Evolutionary conservation across 2,113 vertebrate genomes (phyloP).

Genomic region (Indicator maculatus): DNA sequence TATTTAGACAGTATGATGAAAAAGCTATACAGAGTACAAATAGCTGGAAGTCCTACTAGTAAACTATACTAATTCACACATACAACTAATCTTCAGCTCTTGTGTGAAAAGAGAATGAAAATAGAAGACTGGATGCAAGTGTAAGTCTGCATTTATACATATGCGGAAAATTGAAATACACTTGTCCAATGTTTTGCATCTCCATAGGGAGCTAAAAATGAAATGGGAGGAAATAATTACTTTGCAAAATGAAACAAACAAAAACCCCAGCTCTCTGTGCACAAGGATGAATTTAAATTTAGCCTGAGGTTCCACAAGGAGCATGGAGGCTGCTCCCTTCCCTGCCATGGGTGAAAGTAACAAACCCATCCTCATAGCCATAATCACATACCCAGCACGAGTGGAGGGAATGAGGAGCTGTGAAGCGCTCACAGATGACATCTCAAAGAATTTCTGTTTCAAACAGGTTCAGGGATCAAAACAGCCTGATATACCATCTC

Average conservation of each 20-base stretch:
- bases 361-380: neutral
- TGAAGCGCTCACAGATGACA: neutral
- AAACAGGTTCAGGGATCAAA: conserved; percentile 31
- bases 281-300: neutral
- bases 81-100: neutral
- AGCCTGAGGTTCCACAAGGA: neutral
- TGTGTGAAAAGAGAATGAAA: neutral
- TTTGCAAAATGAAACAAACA: neutral
- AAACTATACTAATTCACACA: neutral
- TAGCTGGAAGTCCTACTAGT: neutral
- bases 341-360: accelerated
- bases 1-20: neutral
- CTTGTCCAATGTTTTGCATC: neutral
- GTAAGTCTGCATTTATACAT: neutral
- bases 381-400: neutral
- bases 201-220: conserved; percentile 4
- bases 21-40: neutral
- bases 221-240: neutral
- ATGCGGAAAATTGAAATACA: neutral
- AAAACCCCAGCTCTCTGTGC: accelerated
- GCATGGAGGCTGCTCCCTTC: neutral
- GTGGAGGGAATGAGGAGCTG: neutral
- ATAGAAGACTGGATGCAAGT: neutral
- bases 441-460: neutral
- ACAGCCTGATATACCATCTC: neutral